Evolutionary conservation across 1,140 invertebrate genomes (phyloP), one percentile per base, ranked within the genome.

Genomic region (Capitella teleta): DNA sequence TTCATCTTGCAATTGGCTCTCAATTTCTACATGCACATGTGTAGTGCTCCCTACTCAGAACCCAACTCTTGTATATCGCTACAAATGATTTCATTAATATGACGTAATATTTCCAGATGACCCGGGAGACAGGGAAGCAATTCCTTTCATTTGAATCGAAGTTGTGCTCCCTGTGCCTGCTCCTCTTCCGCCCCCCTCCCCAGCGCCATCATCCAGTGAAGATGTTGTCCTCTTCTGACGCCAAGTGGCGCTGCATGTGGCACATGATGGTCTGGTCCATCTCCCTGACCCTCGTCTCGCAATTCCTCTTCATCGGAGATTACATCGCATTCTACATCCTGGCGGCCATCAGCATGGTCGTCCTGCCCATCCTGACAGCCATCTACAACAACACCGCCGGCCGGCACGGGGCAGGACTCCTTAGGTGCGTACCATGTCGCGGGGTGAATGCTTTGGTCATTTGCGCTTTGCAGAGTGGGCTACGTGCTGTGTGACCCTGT

Each of bases 181-280:
- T n/a, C n/a, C n/a, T n/a, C n/a, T n/a, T n/a, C n/a, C n/a, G n/a
- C n/a, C n/a, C n/a, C n/a, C n/a, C n/a, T n/a, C n/a, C n/a, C n/a
- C n/a, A n/a, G n/a, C n/a, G n/a, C n/a, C n/a, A n/a, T n/a, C n/a
- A n/a, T n/a, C n/a, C n/a, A n/a, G n/a, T n/a, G 34, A 25, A 42
- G 16, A 52, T 52, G 51, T 36, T 52, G 34, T 26, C 51, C n/a
- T 47, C 44, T 37, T 52, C 51, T 1, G 51, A 52, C 26, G 51
- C 51, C 14, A 52, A 52, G 28, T 52, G 47, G 47, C 51, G 51
- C 1, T 52, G 51, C 24, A 25, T 52, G 1, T 52, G 51, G 51
- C 51, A 52, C 36, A 47, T 52, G 51, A 16, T 52, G 19, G 36
- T 47, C 19, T 52, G 51, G 51, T 52, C 51, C n/a, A 47, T 52